phyloP scores from a whole-genome alignment of 2,888 invertebrate species.

The Aethes cnicana region DNA sequence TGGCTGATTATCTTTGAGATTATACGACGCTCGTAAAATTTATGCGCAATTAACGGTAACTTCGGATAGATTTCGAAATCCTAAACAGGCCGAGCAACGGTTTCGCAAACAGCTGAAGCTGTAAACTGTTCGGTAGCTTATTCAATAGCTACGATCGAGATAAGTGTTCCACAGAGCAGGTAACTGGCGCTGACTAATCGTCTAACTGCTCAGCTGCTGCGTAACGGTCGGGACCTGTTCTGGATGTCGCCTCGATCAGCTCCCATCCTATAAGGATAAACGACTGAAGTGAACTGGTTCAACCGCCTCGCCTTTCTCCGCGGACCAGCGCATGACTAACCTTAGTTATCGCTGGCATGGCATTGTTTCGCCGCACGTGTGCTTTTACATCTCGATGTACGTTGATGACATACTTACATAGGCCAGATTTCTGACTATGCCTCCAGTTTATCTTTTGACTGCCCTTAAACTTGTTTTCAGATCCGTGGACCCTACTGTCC shows the following conservation, averaged over 20 bases:
- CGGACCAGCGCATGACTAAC: constrained; percentile 1
- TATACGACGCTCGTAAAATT: constrained; percentile 18
- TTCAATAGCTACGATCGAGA: neutral
- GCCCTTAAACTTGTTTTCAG: neutral
- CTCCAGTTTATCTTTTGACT: neutral
- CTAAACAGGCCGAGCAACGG: constrained; percentile 13
- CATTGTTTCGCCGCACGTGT: neutral
- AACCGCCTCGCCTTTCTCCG: constrained; percentile 4
- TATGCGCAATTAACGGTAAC: constrained; percentile 11
- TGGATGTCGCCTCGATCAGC: neutral
- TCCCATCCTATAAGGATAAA: constrained; percentile 2
- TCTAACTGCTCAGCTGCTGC: constrained; percentile 7
- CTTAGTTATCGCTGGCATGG: constrained; percentile 1
- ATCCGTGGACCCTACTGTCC: neutral
- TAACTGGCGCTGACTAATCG: neutral
- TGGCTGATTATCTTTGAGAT: constrained; percentile 4
- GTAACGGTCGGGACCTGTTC: constrained; percentile 11
- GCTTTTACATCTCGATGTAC: neutral
- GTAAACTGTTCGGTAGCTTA: constrained; percentile 16
- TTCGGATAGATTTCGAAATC: constrained; percentile 23
- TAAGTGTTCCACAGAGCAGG: no score
- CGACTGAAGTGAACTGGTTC: neutral
- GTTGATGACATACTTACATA: neutral
- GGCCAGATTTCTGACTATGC: neutral
- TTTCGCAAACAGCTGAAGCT: constrained; percentile 24